These are phyloP conservation scores for Pristionchus fissidentatus DNA, from an alignment of 2,888 invertebrate species.

Conservation along the genomic window DNA sequence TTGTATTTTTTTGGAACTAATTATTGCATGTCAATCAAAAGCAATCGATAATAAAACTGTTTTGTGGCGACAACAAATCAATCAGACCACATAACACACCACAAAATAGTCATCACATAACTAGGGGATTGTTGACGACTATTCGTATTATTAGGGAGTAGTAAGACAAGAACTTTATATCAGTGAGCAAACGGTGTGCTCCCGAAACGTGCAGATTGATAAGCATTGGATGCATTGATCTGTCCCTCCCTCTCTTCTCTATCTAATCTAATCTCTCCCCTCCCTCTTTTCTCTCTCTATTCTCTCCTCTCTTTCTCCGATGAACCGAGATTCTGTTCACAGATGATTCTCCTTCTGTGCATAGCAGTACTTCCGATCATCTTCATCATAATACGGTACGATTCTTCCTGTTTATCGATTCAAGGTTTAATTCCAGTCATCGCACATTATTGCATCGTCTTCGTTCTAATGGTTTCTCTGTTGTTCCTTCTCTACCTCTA, in stretches of 20 bases:
- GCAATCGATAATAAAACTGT: not conserved
- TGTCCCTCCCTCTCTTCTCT: not conserved
- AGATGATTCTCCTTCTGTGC: not conserved
- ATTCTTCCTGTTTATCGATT: not conserved
- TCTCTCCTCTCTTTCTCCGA: not conserved
- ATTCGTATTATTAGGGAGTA: no score
- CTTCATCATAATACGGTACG: not conserved
- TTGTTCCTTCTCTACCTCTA: constrained; percentile 42
- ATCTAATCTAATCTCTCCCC: not conserved
- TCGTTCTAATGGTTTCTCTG: not conserved
- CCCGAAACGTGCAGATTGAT: constrained; percentile 40
- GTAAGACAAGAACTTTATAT: no score
- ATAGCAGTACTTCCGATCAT: not conserved
- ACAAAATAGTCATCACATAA: no score
- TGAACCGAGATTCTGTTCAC: not conserved
- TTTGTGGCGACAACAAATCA: not conserved
- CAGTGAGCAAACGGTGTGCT: no score
- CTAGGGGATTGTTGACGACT: no score
- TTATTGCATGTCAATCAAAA: not conserved
- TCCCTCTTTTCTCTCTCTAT: constrained; percentile 4
- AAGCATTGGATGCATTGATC: not conserved
- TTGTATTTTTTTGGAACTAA: constrained; percentile 23
- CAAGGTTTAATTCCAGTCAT: not conserved
- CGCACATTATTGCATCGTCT: not conserved
- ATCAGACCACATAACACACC: not conserved